Evolutionary conservation across 2,797 vertebrate genomes (phyloP).

Genomic region (Tachyglossus aculeatus): DNA sequence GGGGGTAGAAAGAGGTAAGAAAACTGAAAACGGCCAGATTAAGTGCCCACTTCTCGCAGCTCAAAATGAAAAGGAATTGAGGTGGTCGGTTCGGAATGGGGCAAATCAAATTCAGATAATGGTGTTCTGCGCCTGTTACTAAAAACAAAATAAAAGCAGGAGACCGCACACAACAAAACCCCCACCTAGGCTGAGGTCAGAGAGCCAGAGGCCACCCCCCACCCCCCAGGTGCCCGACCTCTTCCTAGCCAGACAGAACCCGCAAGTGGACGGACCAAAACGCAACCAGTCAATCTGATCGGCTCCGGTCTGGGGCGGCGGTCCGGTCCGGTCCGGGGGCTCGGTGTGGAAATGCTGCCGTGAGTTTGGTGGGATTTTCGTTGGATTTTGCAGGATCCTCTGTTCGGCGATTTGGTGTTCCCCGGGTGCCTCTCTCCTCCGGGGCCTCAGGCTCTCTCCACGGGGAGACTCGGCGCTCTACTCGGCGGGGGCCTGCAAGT

Average conservation of each 20-base stretch:
- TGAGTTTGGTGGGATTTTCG: neutral
- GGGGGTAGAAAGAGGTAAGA: constrained; percentile 28
- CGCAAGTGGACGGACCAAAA: constrained; percentile 43
- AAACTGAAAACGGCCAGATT: constrained; percentile 49
- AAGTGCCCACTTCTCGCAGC: constrained; percentile 44
- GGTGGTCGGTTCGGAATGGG: constrained; percentile 64
- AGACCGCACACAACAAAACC: constrained; percentile 46
- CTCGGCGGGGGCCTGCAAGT: constrained; percentile 72
- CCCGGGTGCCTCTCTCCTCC: constrained; percentile 39
- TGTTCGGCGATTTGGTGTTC: constrained; percentile 36
- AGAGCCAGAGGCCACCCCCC: constrained; percentile 28
- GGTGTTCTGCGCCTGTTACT: constrained; percentile 52
- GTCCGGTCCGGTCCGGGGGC: neutral
- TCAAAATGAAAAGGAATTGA: constrained; percentile 66
- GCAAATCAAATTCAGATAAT: constrained; percentile 63
- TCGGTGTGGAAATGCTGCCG: too few species aligned
- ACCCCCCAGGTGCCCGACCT: neutral
- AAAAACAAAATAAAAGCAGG: constrained; percentile 29
- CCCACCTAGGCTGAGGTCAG: constrained; percentile 40
- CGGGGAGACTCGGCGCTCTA: constrained; percentile 44
- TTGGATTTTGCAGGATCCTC: constrained; percentile 45
- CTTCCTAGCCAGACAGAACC: constrained; percentile 58
- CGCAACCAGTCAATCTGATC: too few species aligned
- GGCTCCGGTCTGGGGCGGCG: constrained; percentile 5
- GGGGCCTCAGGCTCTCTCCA: constrained; percentile 41